Conservation (phyloP, 2,113 vertebrate species). For the Sarotherodon lohbergeri region DNA sequence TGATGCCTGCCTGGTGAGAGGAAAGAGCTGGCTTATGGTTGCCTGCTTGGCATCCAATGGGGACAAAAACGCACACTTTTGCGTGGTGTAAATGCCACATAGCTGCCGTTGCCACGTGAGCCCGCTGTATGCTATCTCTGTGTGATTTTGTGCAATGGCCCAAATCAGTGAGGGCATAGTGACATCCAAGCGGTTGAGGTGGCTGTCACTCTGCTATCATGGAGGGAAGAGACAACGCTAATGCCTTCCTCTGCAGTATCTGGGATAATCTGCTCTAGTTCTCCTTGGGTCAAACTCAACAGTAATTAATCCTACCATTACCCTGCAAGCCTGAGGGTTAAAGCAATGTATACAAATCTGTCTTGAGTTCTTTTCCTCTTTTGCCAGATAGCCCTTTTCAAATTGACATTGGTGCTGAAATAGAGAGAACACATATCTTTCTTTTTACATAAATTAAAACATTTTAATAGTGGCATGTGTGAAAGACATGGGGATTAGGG, state of each 20-base stretch:
- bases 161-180: conserved; percentile 33
- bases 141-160: background rate
- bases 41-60: background rate
- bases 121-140: background rate
- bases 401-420: background rate
- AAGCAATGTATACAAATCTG: conserved; percentile 6
- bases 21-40: conserved; percentile 8
- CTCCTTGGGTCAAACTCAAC: conserved; percentile 67
- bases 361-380: conserved; percentile 17
- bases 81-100: background rate
- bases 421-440: background rate
- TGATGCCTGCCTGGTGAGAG: conserved; percentile 40
- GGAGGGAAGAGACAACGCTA: conserved; percentile 31
- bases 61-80: background rate
- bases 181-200: conserved; percentile 28
- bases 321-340: conserved; percentile 36
- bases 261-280: conserved; percentile 68
- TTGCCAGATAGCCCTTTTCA: conserved; percentile 18
- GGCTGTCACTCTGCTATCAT: conserved; percentile 29
- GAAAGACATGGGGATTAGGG: conserved; percentile 17
- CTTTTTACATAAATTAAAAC: conserved; percentile 22
- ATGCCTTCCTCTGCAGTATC: conserved; percentile 59
- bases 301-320: conserved; percentile 70
- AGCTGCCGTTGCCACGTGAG: background rate
- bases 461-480: conserved; percentile 29